Base-by-base conservation (phyloP, 2,888 invertebrate genomes). In the Hyppa rectilinea region DNA sequence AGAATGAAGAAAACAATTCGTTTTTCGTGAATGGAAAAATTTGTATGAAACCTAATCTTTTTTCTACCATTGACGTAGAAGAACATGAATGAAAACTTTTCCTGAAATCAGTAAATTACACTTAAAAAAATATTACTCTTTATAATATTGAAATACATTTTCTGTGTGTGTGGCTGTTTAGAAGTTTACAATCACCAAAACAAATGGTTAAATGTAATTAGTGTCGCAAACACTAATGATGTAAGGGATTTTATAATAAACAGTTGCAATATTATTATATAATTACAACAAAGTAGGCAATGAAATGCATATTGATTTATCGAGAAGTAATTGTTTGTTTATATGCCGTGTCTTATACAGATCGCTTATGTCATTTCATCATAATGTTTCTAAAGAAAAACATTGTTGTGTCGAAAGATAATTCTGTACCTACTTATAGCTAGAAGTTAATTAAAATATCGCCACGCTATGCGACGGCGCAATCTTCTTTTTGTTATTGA, bases 251-350 rank as follows among this genome's bases (percentile, higher is more conserved):
- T 26, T 43, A 29, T 45, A 59, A 36, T 12, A 20, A 53, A 60
- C 45, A 38, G 38, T 53, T 76, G 61, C 47, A 62, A 69, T 76
- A 23, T 69, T 23, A 52, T 68, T 69, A 61, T 38, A 58, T 40
- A 17, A 55, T 45, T 64, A 53, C 31, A 34, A 58, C 34, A 58
- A 65, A 49, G 26, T 58, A 74, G 63, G 36, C 17, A 36, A 34
- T 40, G 40, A 50, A 50, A 47, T 50, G 29, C 14, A n/a, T 34
- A 71, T 26, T 36, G n/a, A 60, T 55, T 47, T 58, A 71, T 36
- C 29, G 17, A 26, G 4, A 31, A 31, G 43, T 72, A 34, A 78
- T 43, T 52, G 47, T 53, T 79, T 40, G 29, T 58, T 75, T 50
- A 43, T 34, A 36, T 60, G 45, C 17, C 29, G 52, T n/a, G 23